These are phyloP conservation scores for Limnephilus auricula DNA, from an alignment of 2,888 invertebrate genomes.

Conservation along the genomic window DNA sequence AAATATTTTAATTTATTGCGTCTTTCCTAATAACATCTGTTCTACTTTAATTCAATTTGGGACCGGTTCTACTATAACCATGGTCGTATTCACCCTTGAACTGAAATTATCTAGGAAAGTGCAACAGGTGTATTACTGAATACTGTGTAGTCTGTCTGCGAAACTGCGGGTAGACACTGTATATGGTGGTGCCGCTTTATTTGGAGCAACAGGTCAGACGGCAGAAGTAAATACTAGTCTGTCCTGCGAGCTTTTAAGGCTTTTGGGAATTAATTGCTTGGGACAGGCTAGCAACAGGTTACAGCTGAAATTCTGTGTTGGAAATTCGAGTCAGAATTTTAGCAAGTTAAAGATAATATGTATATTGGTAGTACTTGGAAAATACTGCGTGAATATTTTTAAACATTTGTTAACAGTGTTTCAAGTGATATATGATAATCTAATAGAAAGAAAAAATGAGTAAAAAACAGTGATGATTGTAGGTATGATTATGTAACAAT, in stretches of 20 bases:
- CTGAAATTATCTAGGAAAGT: background rate
- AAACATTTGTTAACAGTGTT: background rate
- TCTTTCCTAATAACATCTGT: background rate
- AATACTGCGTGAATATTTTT: background rate
- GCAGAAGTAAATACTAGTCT: background rate
- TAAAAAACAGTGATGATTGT: background rate
- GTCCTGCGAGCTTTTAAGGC: background rate
- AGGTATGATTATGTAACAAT: background rate
- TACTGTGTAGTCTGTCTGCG: background rate
- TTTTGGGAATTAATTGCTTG: background rate
- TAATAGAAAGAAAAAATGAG: background rate
- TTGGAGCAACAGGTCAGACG: constrained; percentile 2
- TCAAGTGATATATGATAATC: background rate
- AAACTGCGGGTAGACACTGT: background rate
- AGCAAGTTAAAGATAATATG: background rate
- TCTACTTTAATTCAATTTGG: background rate
- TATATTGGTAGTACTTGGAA: too few species aligned
- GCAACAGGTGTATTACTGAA: constrained; percentile 16
- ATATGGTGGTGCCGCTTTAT: background rate
- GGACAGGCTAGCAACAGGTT: background rate
- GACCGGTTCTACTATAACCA: background rate
- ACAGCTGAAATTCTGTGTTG: background rate
- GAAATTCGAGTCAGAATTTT: background rate
- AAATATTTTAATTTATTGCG: background rate
- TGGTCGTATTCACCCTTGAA: background rate